Conservation (phyloP, 2,888 invertebrate genomes). For the Lysandra bellargus region DNA sequence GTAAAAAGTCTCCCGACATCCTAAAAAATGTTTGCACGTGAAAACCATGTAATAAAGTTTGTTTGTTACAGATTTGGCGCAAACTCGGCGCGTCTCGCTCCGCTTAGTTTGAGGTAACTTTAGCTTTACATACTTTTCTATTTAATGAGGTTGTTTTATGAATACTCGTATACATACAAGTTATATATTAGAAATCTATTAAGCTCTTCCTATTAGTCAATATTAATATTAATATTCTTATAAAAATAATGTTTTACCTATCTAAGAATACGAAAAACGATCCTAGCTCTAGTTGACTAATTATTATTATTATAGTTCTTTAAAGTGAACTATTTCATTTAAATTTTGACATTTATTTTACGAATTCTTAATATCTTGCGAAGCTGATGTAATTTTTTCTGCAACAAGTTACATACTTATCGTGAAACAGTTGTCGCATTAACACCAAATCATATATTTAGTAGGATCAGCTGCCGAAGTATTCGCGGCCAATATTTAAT, state of each 20-base stretch:
- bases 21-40: background rate
- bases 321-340: no score
- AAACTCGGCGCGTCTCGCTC: background rate
- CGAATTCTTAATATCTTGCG: no score
- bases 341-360: no score
- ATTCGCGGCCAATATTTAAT: slow-evolving; percentile 11
- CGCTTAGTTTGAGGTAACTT: slow-evolving; percentile 21
- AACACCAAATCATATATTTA: background rate
- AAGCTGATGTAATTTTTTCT: no score
- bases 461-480: background rate
- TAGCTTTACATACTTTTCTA: background rate
- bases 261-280: no score
- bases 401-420: background rate
- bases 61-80: slow-evolving; percentile 27
- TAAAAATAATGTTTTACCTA: no score
- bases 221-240: no score
- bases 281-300: no score
- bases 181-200: background rate
- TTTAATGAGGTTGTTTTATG: background rate
- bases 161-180: background rate
- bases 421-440: background rate
- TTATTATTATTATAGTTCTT: no score
- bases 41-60: background rate
- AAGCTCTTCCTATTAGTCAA: no score
- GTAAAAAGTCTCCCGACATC: background rate